Evolutionary conservation across 2,888 invertebrate species (phyloP), one percentile per base, ranked within the genome.

Genomic region (Ommatoiulus sabulosus): DNA sequence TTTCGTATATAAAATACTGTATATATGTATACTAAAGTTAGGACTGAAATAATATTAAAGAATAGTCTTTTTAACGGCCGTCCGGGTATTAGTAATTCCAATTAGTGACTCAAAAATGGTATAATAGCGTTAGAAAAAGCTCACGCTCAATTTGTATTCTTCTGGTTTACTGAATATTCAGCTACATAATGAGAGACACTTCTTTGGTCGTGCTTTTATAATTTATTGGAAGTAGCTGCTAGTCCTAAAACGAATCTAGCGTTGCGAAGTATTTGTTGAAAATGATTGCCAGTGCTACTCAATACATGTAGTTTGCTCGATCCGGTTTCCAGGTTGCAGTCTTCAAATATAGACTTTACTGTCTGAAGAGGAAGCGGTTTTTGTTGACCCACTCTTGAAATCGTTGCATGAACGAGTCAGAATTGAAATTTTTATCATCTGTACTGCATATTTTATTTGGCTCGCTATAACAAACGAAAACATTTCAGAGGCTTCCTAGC

Each of bases 341-440:
- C 24, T 72, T 7, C 24, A 72, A 24, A 72, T 72, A 63, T 63
- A n/a, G n/a, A 63, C 24, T 72, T 20, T 72, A 20, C 24, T 24
- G 24, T 72, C 72, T 72, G 72, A 72, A 72, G 24, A 72, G 20
- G 24, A 72, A 24, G 24, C 24, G 72, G 63, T 7, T 72, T 20
- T 24, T 72, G 24, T 72, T 72, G 72, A 72, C 24, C 72, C 72
- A 72, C 72, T 72, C 72, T 72, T 24, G 24, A 72, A 72, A 72
- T 72, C 72, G 20, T 72, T 72, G 72, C 72, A 72, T 72, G 72
- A 72, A 24, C 20, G 72, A 72, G 72, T 72, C 72, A 72, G 24
- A 72, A 72, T 72, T 72, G 72, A 72, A 72, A 72, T 72, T 72
- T 72, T 72, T 63, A 72, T 20, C 72, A 1, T 72, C 72, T 72